Base-by-base conservation (phyloP, 2,113 vertebrate species). In the Heterotilapia buettikoferi region DNA sequence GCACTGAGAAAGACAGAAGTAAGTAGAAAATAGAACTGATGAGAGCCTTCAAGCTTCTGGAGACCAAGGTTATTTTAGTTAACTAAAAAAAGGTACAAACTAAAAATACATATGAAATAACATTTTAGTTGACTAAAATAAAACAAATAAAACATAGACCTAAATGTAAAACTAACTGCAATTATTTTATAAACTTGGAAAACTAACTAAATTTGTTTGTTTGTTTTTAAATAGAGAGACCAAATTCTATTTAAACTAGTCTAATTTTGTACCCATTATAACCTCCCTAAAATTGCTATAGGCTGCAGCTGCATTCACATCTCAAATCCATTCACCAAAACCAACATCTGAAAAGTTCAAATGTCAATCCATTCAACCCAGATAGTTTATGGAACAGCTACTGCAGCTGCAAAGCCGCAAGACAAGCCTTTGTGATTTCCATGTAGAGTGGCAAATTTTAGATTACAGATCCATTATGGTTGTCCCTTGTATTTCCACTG, bases 401-500 rank as follows among this genome's bases (percentile, higher is more conserved):
- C 76, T 91, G 86, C 91, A 92, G 84, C 31, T 88, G 80, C 90
- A 92, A 90, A 95, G 71, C 85, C 80, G 87, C 85, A 90, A 19
- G 57, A 86, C 54, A 63, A 73, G 38, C 82, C 50, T 82, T 68
- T 76, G 83, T 81, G 68, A 92, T 93, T 91, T 92, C 84, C 90
- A 86, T 92, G 86, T 82, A 86, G 21, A 85, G 89, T 87, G 83
- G 90, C 86, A 21, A 92, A 94, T 88, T 93, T 95, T 88, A 90
- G 94, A 93, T 94, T 83, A 88, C 47, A 88, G 80, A 80, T 79
- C 54, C 19, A 5, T 73, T 52, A 81, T 89, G 91, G 86, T 91
- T 87, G 85, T 90, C 76, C 82, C 84, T 86, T 53, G 79, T 93
- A 88, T 95, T 95, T 95, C 92, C 89, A 92, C 88, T 92, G 92